These are phyloP conservation scores for Drosophila fuyamai DNA, from an alignment of 1,140 invertebrate genomes.

Conservation along the genomic window DNA sequence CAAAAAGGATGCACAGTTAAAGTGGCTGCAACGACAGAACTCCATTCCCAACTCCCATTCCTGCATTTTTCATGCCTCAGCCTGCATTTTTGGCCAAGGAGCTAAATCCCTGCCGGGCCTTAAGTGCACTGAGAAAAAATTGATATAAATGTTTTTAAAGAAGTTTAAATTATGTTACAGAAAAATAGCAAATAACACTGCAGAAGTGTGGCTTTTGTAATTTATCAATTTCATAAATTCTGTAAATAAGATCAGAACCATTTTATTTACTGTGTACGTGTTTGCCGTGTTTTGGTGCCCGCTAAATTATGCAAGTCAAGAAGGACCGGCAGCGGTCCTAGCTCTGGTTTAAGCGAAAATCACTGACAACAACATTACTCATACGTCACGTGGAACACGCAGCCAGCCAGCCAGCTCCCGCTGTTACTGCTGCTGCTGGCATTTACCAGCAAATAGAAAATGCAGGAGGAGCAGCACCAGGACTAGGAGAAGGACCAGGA, in stretches of 20 bases:
- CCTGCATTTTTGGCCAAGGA: conserved; percentile 21
- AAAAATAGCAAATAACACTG: too few relatives aligned
- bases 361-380: conserved; percentile 80
- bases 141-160: too few relatives aligned
- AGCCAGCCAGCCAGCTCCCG: conserved; percentile 12
- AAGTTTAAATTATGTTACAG: too few relatives aligned
- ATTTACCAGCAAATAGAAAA: conserved; percentile 38
- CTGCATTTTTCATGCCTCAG: conserved; percentile 24
- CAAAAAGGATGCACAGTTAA: conserved; percentile 79
- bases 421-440: conserved; percentile 18
- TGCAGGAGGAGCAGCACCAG: conserved; percentile 6
- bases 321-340: conserved; percentile 35
- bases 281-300: conserved; percentile 37
- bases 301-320: conserved; percentile 74
- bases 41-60: conserved; percentile 10
- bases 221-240: too few relatives aligned
- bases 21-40: conserved; percentile 62
- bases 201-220: too few relatives aligned
- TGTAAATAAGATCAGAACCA: too few relatives aligned
- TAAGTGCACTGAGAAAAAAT: conserved; percentile 7
- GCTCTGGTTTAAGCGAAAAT: conserved; percentile 71
- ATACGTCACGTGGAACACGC: conserved; percentile 70
- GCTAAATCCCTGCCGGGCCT: conserved; percentile 45
- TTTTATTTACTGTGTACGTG: conserved; percentile 3
- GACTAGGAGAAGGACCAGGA: conserved; percentile 8